Evolutionary conservation across 2,797 vertebrate genomes (phyloP), one percentile per base, ranked within the genome.

Genomic region (Gymnoscopelus microlampas): DNA sequence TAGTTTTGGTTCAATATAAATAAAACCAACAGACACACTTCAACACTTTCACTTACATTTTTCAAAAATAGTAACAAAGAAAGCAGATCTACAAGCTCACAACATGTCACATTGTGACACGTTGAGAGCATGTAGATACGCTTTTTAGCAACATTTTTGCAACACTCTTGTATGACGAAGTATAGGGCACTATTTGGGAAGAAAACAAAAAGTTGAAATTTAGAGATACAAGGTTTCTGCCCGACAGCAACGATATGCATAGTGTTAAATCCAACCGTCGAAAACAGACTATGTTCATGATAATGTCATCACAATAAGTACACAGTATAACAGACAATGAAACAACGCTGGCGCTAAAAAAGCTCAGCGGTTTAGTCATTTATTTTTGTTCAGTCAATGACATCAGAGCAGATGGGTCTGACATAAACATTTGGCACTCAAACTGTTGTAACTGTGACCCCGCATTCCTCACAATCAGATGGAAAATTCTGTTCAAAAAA

Each of bases 391-490:
- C 50, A 50, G 58, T 60, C 14, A 3, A 53, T 85, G 83, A 87
- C 73, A 81, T 84, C 78, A 84, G 71, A 79, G 80, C 79, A 81
- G 83, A 87, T 81, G 81, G 74, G 29, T 63, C 68, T 83, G 80
- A 85, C 66, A 77, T 77, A 70, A 76, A 79, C 6, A 55, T 72
- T 85, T 85, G 79, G 79, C 73, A 62, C 74, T 53, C 62, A 49
- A 63, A 68, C 39, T 39, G 71, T 73, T 85, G 75, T 66, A 44
- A 82, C 66, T 66, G 67, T 63, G 68, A 82, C 65, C 60, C 71
- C 81, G 85, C 71, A 39, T 71, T 70, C 6, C 11, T 75, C 66
- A 50, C 0, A 14, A 69, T 79, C 64, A 50, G 62, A 73, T 54
- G 51, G 69, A 60, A 13, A 71, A 49, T 32, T 70, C 60, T 29